Conservation (phyloP, 2,797 vertebrate species). For the Apodemus agrarius region DNA sequence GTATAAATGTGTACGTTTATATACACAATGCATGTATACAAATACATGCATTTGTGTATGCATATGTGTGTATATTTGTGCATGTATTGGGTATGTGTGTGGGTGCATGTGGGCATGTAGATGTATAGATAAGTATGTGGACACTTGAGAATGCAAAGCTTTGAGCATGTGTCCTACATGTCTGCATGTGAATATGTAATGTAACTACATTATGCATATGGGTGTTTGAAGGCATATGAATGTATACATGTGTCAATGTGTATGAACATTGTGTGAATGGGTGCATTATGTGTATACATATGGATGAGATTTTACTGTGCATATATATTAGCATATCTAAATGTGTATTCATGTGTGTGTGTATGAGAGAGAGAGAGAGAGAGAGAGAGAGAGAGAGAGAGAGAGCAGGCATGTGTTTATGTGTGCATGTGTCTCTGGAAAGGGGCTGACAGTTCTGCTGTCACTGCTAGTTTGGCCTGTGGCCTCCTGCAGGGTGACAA, state of each 20-base stretch:
- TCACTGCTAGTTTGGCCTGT: neutral
- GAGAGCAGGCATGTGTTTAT: neutral
- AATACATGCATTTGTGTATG: neutral
- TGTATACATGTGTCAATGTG: no score
- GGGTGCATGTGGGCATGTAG: neutral
- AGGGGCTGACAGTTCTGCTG: accelerated
- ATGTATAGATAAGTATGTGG: neutral
- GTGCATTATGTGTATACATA: neutral
- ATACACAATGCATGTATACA: no score
- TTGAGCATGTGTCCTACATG: neutral
- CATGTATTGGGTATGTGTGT: neutral
- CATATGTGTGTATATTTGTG: neutral
- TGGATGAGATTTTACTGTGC: no score
- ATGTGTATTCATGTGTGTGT: neutral
- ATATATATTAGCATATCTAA: neutral
- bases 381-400: no score
- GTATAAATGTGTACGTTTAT: neutral
- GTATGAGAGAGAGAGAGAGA: no score
- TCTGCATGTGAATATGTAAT: neutral
- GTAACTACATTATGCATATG: neutral
- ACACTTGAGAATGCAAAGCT: neutral
- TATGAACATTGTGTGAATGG: no score
- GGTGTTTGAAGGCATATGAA: no score
- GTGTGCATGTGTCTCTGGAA: neutral
- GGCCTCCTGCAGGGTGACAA: neutral